These are phyloP conservation scores for Myotis vivesi DNA, from an alignment of 2,797 vertebrate species.

Conservation along the genomic window DNA sequence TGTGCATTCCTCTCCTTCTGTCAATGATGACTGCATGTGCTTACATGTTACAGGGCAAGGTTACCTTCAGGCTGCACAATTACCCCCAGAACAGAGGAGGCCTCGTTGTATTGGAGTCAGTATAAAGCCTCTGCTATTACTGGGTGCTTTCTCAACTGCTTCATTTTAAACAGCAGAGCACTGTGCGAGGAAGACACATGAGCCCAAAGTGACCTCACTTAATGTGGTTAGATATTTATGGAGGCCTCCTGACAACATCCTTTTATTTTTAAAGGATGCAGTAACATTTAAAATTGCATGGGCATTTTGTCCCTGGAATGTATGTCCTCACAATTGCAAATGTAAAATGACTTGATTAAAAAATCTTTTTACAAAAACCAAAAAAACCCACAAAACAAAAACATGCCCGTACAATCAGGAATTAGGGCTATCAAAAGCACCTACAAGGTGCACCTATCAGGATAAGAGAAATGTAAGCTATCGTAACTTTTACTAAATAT, in stretches of 20 bases:
- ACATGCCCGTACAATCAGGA: background rate
- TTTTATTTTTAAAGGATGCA: conserved; percentile 10
- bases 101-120: background rate
- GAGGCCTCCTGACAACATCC: conserved; percentile 34
- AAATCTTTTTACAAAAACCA: background rate
- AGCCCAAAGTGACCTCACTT: conserved; percentile 58
- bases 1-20: background rate
- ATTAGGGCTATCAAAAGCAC: background rate
- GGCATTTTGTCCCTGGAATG: conserved; percentile 48
- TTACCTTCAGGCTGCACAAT: conserved; percentile 2
- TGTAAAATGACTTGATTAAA: conserved; percentile 26
- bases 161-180: conserved; percentile 32
- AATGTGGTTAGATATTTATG: conserved; percentile 55
- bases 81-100: background rate
- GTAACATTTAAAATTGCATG: conserved; percentile 39
- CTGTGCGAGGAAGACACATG: conserved; percentile 19
- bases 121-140: conserved; percentile 17
- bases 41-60: background rate
- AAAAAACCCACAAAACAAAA: background rate
- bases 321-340: conserved; percentile 8
- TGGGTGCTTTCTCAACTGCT: background rate
- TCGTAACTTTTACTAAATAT: background rate
- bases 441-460: background rate
- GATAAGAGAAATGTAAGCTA: background rate
- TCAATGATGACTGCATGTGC: background rate